Conservation (phyloP, 2,888 invertebrate genomes). For the Hemithea aestivaria region DNA sequence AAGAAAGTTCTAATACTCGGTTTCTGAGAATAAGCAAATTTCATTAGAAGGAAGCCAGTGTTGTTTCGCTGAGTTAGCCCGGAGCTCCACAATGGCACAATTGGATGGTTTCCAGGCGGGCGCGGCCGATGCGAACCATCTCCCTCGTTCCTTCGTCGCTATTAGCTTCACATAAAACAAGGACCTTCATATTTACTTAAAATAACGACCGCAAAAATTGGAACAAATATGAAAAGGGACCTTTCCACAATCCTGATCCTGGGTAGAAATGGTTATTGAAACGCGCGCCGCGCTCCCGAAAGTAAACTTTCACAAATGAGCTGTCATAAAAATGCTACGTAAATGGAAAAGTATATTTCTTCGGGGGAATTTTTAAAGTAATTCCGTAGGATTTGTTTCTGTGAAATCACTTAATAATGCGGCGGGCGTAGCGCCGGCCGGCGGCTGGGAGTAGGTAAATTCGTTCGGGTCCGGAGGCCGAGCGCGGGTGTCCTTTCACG, state of each 20-base stretch:
- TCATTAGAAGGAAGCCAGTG: conserved; percentile 7
- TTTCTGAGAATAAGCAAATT: conserved; percentile 1
- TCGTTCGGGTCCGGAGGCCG: conserved; percentile 48
- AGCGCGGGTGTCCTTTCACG: conserved; percentile 58
- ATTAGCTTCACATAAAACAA: conserved; percentile 16
- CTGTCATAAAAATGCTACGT: conserved; percentile 34
- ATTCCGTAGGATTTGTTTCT: conserved; percentile 56
- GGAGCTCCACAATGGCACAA: conserved; percentile 9
- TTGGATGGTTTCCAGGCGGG: conserved; percentile 16
- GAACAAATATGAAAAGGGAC: conserved; percentile 18
- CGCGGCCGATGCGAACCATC: conserved; percentile 5
- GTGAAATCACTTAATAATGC: conserved; percentile 65
- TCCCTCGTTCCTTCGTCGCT: conserved; percentile 11
- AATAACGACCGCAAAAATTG: conserved; percentile 23
- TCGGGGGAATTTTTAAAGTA: conserved; percentile 45
- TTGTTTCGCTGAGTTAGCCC: conserved; percentile 11
- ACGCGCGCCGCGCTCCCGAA: conserved; percentile 16
- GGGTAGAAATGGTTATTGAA: conserved; percentile 22
- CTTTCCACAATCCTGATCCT: conserved; percentile 14
- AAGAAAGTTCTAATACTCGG: no score
- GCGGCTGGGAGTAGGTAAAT: conserved; percentile 45
- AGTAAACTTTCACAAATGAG: conserved; percentile 43
- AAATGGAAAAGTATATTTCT: conserved; percentile 37
- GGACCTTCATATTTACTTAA: conserved; percentile 14
- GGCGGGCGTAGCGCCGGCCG: conserved; percentile 30